Conservation (phyloP, 2,888 invertebrate species). For the Lomographa bimaculata region DNA sequence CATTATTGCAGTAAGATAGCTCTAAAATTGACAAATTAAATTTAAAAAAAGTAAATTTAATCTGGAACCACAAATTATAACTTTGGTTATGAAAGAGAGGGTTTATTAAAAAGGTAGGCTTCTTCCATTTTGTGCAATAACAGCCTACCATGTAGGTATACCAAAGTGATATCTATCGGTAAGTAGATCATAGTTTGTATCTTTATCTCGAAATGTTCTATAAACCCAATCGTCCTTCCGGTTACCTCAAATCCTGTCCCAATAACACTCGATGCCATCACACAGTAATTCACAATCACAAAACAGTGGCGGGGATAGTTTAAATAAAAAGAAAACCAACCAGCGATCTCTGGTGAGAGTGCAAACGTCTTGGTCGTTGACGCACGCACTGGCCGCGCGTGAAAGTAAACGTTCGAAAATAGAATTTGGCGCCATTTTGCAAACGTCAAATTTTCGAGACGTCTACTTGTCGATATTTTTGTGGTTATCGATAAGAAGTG, state of each 20-base stretch:
- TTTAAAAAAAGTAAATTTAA: too few relatives aligned
- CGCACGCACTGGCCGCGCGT: conserved; percentile 55
- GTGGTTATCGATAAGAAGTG: conserved; percentile 28
- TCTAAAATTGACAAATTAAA: too few relatives aligned
- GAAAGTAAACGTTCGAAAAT: conserved; percentile 59
- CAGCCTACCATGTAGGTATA: too few relatives aligned
- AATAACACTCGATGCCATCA: conserved; percentile 61
- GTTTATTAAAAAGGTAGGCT: too few relatives aligned
- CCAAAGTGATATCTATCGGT: too few relatives aligned
- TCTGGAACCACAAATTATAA: too few relatives aligned
- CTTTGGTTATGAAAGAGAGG: too few relatives aligned
- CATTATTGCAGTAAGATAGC: too few relatives aligned
- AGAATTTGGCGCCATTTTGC: conserved; percentile 53
- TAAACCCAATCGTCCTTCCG: too few relatives aligned
- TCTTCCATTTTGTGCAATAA: too few relatives aligned
- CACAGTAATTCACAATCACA: conserved; percentile 64
- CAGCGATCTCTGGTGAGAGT: conserved; percentile 69
- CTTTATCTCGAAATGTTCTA: too few relatives aligned
- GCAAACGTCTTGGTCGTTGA: conserved; percentile 52
- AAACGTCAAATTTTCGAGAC: conserved; percentile 33
- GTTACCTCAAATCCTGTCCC: conserved; percentile 53
- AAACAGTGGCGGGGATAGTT: conserved; percentile 65
- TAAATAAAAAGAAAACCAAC: conserved; percentile 74
- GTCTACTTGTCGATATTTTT: conserved; percentile 25
- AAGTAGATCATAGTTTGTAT: too few relatives aligned